Evolutionary conservation across 2,888 invertebrate species (phyloP), one percentile per base, ranked within the genome.

Genomic region (Hydriomena furcata): DNA sequence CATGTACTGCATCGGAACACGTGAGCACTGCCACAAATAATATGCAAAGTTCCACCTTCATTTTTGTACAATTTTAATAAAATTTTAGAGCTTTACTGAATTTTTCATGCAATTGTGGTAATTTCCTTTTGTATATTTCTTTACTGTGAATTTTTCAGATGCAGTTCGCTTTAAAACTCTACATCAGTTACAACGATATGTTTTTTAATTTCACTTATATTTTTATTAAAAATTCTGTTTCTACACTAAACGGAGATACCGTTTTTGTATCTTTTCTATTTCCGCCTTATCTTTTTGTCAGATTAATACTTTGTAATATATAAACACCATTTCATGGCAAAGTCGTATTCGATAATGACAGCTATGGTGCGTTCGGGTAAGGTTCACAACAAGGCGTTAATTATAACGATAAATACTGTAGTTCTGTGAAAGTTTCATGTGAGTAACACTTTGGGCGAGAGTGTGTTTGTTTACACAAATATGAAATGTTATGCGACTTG

Each of bases 381-480:
- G 44, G 28, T 45, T 53, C 38, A 43, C 37, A 32, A 35, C 7
- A 32, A 55, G 24, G 63, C 62, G 75, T 47, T 66, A 76, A 76
- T 70, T 49, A 42, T 28, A 56, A 49, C 46, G 45, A 63, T 66
- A 63, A 68, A 73, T 68, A 68, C 25, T 48, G 49, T 20, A 35
- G 37, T 27, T 28, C 30, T 43, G 63, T 45, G 74, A 76, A 76
- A 71, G 73, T 66, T 58, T 21, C 20, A 8, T 21, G 55, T 54
- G 52, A 55, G 31, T 10, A n/a, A 32, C 53, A 55, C 51, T 40
- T 49, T 47, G 21, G 31, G 30, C 10, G 44, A 69, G 66, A 71
- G 63, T 60, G 43, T 58, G 58, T 63, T 54, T 55, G 56, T 31
- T 65, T 56, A 57, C 55, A 61, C 53, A 61, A 68, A 36, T 58